Percentiles rank a stretch among this genome's conserved stretches.
Conservation (phyloP, 1,140 invertebrate genomes). For the Penaeus chinensis region DNA sequence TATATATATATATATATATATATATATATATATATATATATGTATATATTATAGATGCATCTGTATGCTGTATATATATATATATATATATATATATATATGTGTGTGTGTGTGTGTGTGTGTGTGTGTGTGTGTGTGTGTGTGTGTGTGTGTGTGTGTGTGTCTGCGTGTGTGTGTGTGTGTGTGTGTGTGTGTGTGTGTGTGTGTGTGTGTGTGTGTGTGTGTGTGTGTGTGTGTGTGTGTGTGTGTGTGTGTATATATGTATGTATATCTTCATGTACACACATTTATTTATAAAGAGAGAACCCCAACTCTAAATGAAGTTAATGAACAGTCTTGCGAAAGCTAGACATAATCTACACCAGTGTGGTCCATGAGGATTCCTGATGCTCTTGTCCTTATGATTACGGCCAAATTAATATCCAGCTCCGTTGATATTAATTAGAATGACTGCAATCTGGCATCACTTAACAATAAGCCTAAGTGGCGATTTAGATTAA, state of each 20-base stretch:
- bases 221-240: not conserved
- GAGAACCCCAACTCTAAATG: too few species aligned
- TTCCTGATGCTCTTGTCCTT: too few species aligned
- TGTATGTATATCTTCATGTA: too few species aligned
- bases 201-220: conserved; percentile 1
- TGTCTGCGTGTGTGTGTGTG: not conserved
- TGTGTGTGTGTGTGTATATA: not conserved
- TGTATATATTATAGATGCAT: not conserved
- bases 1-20: conserved; percentile 21
- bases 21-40: conserved; percentile 11
- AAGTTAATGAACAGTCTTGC: too few species aligned
- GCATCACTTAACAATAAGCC: too few species aligned
- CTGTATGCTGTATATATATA: conserved; percentile 11
- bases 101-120: not conserved
- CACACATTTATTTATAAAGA: too few species aligned
- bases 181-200: not conserved
- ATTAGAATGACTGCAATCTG: too few species aligned
- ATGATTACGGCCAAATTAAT: too few species aligned
- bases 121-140: not conserved
- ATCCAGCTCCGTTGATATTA: too few species aligned
- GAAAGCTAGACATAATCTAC: too few species aligned
- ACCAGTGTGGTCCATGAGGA: too few species aligned
- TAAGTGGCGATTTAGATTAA: too few species aligned
- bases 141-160: not conserved
- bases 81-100: not conserved